Evolutionary conservation across 2,888 invertebrate species (phyloP), one percentile per base, ranked within the genome.

Genomic region (Trichopoda pennipes): DNA sequence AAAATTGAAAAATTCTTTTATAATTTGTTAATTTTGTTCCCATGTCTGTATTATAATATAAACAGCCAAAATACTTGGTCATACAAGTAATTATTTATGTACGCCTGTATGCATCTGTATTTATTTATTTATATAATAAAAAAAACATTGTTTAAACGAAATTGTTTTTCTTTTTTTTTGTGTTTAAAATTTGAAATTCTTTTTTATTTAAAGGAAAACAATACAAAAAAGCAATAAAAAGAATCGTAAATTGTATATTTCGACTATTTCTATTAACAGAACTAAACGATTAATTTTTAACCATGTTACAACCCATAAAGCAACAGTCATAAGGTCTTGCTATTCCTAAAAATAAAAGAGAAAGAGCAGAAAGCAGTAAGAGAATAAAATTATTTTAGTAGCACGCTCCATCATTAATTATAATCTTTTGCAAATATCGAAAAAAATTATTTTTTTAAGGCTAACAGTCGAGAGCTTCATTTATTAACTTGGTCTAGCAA

Each of bases 371-470:
- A 61, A 38, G 6, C 28, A 51, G 10, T 17, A 70, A 69, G 61
- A 68, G 73, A 74, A 49, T 21, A 60, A 69, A 69, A 47, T 23
- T 56, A 55, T 56, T 58, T 49, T 47, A 49, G 17, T 64, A 47
- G 14, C 63, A 1, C 38, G 38, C 23, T 35, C 35, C 47, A 47
- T 49, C 12, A 60, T 73, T 66, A 61, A 60, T 53, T 73, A 58
- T 70, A 72, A 44, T 44, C 16, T 72, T 76, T 72, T 60, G 58
- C 64, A 56, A 78, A 78, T 66, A 68, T 68, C 21, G n/a, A 28
- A 28, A 8, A 28, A 60, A 68, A 68, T 35, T 7, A 49, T 17
- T 53, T 42, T 17, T 56, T 47, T 47, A 58, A 51, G 23, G 42
- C 42, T 69, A 44, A 10, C 55, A 35, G 17, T 42, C 38, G 60